A percentile compares a stretch with the other conserved stretches of the same genome.
phyloP scores from a whole-genome alignment of 2,113 vertebrate species.

The Mormyrus iriodes region DNA sequence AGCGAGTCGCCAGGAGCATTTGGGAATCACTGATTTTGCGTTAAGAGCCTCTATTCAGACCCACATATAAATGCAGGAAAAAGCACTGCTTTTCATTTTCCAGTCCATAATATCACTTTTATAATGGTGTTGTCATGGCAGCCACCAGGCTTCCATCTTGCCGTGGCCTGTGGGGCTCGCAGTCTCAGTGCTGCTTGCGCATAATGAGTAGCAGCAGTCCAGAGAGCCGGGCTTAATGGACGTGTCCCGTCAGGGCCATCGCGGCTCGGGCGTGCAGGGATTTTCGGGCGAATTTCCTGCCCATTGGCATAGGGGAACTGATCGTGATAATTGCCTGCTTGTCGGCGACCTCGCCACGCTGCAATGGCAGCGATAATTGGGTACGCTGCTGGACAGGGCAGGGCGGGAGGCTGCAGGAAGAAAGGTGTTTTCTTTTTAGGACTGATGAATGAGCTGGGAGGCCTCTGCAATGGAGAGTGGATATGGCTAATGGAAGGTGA shows the following conservation, averaged over 20 bases:
- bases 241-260: neutral
- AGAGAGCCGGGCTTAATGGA: slow-evolving; percentile 2
- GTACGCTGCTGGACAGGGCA: neutral
- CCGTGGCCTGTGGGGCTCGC: neutral
- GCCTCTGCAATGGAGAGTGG: neutral
- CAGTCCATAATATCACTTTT: neutral
- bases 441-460: neutral
- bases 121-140: neutral
- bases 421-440: neutral
- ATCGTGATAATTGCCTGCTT: slow-evolving; percentile 13
- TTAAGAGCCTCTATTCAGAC: neutral
- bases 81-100: neutral
- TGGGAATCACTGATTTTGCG: neutral
- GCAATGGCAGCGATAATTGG: slow-evolving; percentile 12
- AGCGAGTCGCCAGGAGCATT: neutral
- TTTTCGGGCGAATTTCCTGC: slow-evolving; percentile 23
- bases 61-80: neutral
- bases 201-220: slow-evolving; percentile 16
- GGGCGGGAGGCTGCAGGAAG: neutral
- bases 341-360: slow-evolving; percentile 8
- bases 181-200: neutral
- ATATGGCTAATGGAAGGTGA: neutral
- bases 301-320: slow-evolving; percentile 9
- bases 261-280: neutral
- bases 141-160: neutral